phyloP scores from a whole-genome alignment of 2,797 vertebrate genomes.

The Mus spretus region DNA sequence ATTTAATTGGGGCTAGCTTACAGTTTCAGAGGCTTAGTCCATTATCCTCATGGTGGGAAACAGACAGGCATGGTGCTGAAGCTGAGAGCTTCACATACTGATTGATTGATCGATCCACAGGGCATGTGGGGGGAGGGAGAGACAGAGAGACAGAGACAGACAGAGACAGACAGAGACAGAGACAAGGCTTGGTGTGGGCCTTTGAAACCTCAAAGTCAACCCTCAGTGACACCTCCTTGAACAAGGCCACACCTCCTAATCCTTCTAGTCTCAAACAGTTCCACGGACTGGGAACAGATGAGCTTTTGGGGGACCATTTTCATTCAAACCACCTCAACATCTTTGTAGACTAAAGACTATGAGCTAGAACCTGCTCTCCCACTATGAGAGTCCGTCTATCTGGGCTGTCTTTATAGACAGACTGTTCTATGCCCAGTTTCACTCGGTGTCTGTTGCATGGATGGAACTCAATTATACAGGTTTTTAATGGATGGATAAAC shows the following conservation, averaged over 20 bases:
- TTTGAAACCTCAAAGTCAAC: neutral
- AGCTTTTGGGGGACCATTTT: neutral
- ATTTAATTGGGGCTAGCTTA: neutral
- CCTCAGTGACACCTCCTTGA: neutral
- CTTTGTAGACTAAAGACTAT: neutral
- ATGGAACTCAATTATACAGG: neutral
- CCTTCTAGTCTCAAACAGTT: neutral
- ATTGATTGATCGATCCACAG: neutral
- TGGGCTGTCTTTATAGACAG: neutral
- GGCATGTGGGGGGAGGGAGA: accelerated
- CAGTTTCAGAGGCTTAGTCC: neutral
- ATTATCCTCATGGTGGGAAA: neutral
- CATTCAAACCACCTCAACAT: neutral
- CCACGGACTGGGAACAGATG: neutral
- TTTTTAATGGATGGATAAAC: neutral
- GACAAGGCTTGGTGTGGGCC: no score
- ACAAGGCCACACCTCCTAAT: neutral
- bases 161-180: no score
- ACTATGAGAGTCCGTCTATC: neutral
- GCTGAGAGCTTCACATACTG: neutral
- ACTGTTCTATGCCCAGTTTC: neutral
- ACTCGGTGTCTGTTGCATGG: no score
- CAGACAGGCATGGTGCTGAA: neutral
- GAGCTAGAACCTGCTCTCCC: neutral
- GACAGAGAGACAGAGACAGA: neutral